Base-by-base conservation (phyloP, 2,888 invertebrate species). In the Cartodere bifasciata region DNA sequence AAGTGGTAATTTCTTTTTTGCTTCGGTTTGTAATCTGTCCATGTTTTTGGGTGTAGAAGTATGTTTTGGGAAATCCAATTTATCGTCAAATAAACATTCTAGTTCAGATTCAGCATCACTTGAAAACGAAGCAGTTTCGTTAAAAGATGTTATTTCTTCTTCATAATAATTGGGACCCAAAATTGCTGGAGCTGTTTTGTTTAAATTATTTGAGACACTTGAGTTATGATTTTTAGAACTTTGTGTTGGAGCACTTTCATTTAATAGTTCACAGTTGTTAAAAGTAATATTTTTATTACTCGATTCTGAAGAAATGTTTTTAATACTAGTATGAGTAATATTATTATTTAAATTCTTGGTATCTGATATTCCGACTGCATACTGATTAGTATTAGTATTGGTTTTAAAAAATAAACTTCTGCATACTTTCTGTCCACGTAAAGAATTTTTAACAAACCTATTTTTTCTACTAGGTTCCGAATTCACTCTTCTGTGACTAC, bases 1-100 rank as follows among this genome's bases (percentile, higher is more conserved):
- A 29, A 45, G 32, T n/a, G 44, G 44, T 23, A 45, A 16, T 28
- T 38, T 42, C 12, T 34, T 42, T 28, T 36, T 39, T 17, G 38
- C 34, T 6, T 44, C n/a, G n/a, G n/a, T 37, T 26, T 43, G 36
- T 46, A 48, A 50, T 29, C 34, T 46, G 16, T 34, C 23, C 28
- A 31, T n/a, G 22, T 4, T 36, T 44, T 63, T 63, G 2, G 64
- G 64, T 12, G 64, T 64, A 12, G 63, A 63, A 1, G 62, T 60
- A 35, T 60, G 56, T 28, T 47, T 50, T 1, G 63, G 62, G 4
- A 55, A 50, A 9, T 54, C 54, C 25, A 50, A 41, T 21, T 35
- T 33, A 12, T 46, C 53, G 16, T 49, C 41, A 44, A 59, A 58
- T 24, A 58, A 42, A 32, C 49, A 47, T 41, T 57, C 57, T 35